Base-by-base conservation (phyloP, 1,140 invertebrate species). In the Brachionus manjavacas region DNA sequence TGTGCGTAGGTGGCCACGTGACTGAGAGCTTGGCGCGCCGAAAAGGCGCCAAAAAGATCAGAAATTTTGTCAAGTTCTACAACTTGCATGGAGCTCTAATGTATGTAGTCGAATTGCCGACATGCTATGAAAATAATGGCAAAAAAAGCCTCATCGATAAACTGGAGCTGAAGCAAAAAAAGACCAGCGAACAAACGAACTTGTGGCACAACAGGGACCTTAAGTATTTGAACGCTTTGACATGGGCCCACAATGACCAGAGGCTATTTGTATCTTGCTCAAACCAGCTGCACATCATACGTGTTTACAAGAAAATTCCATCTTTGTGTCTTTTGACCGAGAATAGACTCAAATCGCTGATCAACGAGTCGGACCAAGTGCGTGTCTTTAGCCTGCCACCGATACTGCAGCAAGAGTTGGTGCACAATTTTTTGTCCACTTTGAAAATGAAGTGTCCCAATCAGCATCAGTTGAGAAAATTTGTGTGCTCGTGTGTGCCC, bases 231-330 rank as follows among this genome's bases (percentile, higher is more conserved):
- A 95, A 95, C 43, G 95, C 96, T 4, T 90, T 99, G 86, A 98
- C 96, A 1, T 99, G 96, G 96, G 97, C 96, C 39, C 96, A 99
- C 90, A 96, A 97, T 89, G 97, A 98, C 87, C 94, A 95, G 85
- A 91, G 96, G 2, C 89, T 99, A 39, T 98, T 98, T 88, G 92
- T 98, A 35, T 95, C 96, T 12, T 96, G 95, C 12, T 96, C 96
- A 12, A 90, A 90, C 79, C 86, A 89, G 78, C 86, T 92, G 91
- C 95, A 97, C 88, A 95, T 96, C 68, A 96, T 95, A 31, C 95
- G 96, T 92, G 94, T 99, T 11, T 88, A 87, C 83, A 93, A 94
- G 74, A 92, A 94, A 43, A 94, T 98, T 41, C 94, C 95, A 20
- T 94, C 94, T 68, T 90, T 98, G 78, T 95, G 97, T 88, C 90